Conservation (phyloP, 2,113 vertebrate genomes). For the Syngnathus floridae region DNA sequence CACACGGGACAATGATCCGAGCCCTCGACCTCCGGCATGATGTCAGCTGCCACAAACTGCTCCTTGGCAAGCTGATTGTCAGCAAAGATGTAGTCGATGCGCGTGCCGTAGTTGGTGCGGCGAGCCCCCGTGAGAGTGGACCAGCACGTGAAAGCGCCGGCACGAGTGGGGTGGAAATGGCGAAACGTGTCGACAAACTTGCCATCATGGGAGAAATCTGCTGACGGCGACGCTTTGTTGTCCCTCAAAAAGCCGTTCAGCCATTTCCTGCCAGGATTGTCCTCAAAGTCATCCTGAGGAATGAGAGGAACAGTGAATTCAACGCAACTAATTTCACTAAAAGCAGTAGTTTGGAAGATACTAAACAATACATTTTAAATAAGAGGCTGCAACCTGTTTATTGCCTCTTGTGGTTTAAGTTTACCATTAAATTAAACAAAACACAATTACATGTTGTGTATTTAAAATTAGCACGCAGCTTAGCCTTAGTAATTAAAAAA, state of each 20-base stretch:
- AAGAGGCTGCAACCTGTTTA: too few species aligned
- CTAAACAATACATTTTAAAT: not conserved
- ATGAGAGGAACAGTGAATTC: slow-evolving; percentile 18
- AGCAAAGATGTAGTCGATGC: slow-evolving; percentile 84
- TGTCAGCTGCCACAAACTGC: slow-evolving; percentile 69
- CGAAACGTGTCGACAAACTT: slow-evolving; percentile 81
- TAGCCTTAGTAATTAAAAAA: too few species aligned
- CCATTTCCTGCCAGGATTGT: slow-evolving; percentile 81
- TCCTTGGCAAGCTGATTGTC: slow-evolving; percentile 60
- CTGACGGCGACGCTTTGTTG: slow-evolving; percentile 8
- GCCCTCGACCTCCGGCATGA: slow-evolving; percentile 81
- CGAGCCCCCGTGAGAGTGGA: slow-evolving; percentile 76
- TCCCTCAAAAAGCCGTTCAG: slow-evolving; percentile 60
- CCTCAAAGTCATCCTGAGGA: slow-evolving; percentile 71
- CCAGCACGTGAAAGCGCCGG: slow-evolving; percentile 84
- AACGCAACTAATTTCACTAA: not conserved
- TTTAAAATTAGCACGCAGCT: too few species aligned
- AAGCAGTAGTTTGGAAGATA: not conserved
- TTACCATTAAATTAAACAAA: too few species aligned
- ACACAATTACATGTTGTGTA: too few species aligned
- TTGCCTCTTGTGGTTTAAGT: too few species aligned
- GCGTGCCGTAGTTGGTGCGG: slow-evolving; percentile 82
- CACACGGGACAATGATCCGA: slow-evolving; percentile 87
- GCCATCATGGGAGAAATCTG: slow-evolving; percentile 24
- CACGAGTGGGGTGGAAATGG: slow-evolving; percentile 75